Base-by-base conservation (phyloP, 2,888 invertebrate species). In the Cryptocephalus primarius region DNA sequence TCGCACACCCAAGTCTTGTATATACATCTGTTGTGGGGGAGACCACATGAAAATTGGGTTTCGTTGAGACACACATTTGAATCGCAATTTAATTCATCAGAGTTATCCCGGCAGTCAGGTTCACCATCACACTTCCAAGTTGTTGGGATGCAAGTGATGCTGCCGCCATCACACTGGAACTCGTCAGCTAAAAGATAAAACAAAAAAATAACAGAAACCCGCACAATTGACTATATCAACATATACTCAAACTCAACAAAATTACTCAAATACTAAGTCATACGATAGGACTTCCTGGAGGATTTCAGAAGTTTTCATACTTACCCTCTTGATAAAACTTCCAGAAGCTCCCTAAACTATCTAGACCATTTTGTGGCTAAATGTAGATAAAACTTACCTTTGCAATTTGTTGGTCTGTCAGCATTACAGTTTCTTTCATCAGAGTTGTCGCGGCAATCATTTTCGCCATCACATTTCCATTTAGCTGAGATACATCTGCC, bases 61-160 rank as follows among this genome's bases (percentile, higher is more conserved):
- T 81, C 77, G 6, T 36, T 36, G n/a, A 77, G 77, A 58, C 88
- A 89, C 8, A 54, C 56, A 1, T 76, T 73, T 44, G 75, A 72
- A n/a, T 72, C 75, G 59, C 91, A 91, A 47, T 78, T 76, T 1
- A 60, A 62, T 67, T 90, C 92, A 63, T 92, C 91, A 32, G 84
- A 82, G 9, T 75, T 70, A 60, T 88, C 88, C 1, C 79, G 73
- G 56, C 88, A 92, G 66, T 93, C 92, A n/a, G 73, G 68, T 56
- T 85, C 83, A 8, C 83, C 83, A 68, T 91, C 90, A 69, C 92
- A 93, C 38, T 80, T 78, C 80, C 86, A 87, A 12, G 82, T 78
- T 58, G 74, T 74, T 40, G 86, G 85, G 48, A 89, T 82, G 58
- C 89, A 89, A 40, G 73, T 71, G 4, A 66, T 55, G 10, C 73